Base-by-base conservation (phyloP, 92 coral and sea anemone species). In the Umimayanthus kanabou region DNA sequence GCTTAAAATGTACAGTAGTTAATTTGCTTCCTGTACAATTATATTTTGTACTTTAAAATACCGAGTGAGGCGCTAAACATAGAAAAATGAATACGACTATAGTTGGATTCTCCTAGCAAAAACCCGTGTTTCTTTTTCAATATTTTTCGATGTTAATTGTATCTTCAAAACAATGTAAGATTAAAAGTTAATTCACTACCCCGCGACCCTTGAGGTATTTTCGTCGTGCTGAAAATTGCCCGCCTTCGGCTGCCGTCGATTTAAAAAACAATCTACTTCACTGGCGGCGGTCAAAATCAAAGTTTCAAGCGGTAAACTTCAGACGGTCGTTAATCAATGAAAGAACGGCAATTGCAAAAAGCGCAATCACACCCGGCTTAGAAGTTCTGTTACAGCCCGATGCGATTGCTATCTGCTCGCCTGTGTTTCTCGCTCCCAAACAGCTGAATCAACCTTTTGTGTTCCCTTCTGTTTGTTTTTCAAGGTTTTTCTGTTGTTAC, bases 401-500 rank as follows among this genome's bases (percentile, higher is more conserved):
- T 61, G n/a, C 25, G 69, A 18, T 18, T 61, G 69, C 20, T 53
- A 53, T 61, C 69, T 61, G 69, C 69, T 22, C 26, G 69, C 58
- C 58, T 2, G 69, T 18, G 69, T 57, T 80, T 53, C 4, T 28
- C 5, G 45, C 9, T 80, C 37, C 16, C 15, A 30, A 80, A 80
- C 84, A 80, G 84, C 84, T 80, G 84, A 16, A 57, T 80, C 37
- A 80, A 80, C 23, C 26, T 23, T 80, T 57, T 80, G 72, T 80
- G 57, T 80, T 55, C 8, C 71, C 49, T 29, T 80, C 47, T 57
- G 71, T 26, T 55, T 80, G 20, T 80, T 80, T 80, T 53, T 69
- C 37, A 0, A 33, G 0, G 37, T 50, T 25, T 47, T 53, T 53
- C 58, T 18, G 20, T 61, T 61, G 69, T 61, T 61, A 61, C 69